Conservation (phyloP, 2,113 vertebrate species). For the Pycnonotus jocosus region DNA sequence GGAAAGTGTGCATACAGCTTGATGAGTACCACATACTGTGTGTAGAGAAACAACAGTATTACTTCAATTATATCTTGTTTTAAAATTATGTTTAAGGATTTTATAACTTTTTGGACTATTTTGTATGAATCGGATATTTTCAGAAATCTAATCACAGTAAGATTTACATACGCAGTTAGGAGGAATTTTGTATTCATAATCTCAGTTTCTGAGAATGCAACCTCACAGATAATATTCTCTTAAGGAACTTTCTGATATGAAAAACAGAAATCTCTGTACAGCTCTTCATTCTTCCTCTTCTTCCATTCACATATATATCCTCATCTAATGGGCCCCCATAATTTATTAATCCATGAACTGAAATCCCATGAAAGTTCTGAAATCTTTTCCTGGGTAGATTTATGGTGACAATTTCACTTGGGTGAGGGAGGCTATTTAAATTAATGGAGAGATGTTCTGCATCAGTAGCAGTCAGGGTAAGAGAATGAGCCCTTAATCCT, state of each 20-base stretch:
- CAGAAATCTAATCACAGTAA: background rate
- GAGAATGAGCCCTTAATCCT: background rate
- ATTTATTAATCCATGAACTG: background rate
- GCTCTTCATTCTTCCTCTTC: background rate
- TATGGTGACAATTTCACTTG: background rate
- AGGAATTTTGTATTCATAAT: background rate
- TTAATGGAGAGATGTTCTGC: background rate
- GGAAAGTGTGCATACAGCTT: background rate
- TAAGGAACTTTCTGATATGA: background rate
- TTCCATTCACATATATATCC: background rate
- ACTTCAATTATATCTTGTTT: background rate
- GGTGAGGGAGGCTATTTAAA: background rate
- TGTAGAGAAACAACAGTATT: background rate
- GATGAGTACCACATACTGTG: background rate
- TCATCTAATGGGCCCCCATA: background rate
- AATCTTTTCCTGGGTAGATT: background rate
- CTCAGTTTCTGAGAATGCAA: accelerated
- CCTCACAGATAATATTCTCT: background rate
- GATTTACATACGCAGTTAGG: background rate
- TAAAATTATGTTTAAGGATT: background rate
- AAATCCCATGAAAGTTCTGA: background rate
- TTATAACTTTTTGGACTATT: background rate
- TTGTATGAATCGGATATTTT: background rate
- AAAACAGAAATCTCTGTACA: background rate
- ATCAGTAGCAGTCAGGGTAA: background rate